Percentiles rank a stretch among this genome's conserved stretches.
These are phyloP conservation scores for Pseudococcus viburni DNA, from an alignment of 2,888 invertebrate species.

Conservation along the genomic window DNA sequence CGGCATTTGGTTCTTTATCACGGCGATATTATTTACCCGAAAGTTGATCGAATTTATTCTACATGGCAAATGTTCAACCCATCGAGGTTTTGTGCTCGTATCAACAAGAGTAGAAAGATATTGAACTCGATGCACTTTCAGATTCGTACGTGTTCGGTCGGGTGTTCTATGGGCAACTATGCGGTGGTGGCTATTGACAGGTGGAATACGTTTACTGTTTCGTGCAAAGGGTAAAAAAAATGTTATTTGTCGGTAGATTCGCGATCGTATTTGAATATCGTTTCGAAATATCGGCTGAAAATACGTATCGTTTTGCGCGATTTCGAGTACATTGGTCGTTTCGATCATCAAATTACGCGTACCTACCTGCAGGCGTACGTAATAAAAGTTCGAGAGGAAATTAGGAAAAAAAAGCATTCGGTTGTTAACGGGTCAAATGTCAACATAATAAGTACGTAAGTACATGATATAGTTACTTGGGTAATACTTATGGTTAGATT, in stretches of 20 bases:
- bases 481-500: not conserved
- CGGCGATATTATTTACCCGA: no score
- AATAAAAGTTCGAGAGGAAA: not conserved
- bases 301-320: not conserved
- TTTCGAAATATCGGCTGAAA: not conserved
- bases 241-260: constrained; percentile 10
- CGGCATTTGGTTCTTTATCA: no score
- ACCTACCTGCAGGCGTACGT: not conserved
- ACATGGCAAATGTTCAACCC: not conserved
- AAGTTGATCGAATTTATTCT: not conserved
- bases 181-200: not conserved
- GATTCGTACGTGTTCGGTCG: not conserved
- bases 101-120: not conserved
- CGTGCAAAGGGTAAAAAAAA: not conserved
- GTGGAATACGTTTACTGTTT: not conserved
- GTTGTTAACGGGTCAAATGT: not conserved
- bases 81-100: not conserved
- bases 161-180: not conserved
- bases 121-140: not conserved
- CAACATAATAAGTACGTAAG: not conserved
- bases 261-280: not conserved
- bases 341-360: not conserved
- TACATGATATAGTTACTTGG: not conserved
- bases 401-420: not conserved
- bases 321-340: not conserved